Evolutionary conservation across 2,113 vertebrate genomes (phyloP).

Genomic region (Amazona vittata): DNA sequence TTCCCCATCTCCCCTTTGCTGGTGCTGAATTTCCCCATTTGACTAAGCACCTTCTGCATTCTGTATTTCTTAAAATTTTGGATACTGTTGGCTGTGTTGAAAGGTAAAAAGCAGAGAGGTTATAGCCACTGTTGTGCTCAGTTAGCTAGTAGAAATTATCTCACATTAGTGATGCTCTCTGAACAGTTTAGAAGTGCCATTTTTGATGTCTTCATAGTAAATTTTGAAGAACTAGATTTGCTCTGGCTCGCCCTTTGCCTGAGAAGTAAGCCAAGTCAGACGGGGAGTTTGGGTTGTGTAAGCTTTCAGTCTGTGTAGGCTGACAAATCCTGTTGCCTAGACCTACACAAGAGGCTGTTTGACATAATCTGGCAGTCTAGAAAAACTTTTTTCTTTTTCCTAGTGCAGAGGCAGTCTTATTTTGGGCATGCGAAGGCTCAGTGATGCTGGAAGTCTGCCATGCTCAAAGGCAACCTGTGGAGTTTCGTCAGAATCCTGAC

Average conservation of each 20-base stretch:
- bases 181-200: not conserved
- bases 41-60: not conserved
- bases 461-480: conserved; percentile 38
- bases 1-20: not conserved
- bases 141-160: not conserved
- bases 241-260: not conserved
- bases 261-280: conserved; percentile 13
- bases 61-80: not conserved
- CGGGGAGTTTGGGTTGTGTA: not conserved
- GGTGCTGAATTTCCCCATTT: not conserved
- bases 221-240: conserved; percentile 2
- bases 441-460: conserved; percentile 21
- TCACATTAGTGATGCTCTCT: not conserved
- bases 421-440: not conserved
- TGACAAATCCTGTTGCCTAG: conserved; percentile 34
- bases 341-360: conserved; percentile 14
- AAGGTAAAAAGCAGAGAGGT: not conserved
- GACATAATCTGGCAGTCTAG: conserved; percentile 50
- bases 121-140: not conserved
- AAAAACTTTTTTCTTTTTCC: conserved; percentile 53
- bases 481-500: conserved; percentile 41
- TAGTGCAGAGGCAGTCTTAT: conserved; percentile 28
- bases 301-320: conserved; percentile 9
- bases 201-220: not conserved
- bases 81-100: not conserved